These are phyloP conservation scores for Drosophila barbarae DNA, from an alignment of 2,888 invertebrate species.

Conservation along the genomic window DNA sequence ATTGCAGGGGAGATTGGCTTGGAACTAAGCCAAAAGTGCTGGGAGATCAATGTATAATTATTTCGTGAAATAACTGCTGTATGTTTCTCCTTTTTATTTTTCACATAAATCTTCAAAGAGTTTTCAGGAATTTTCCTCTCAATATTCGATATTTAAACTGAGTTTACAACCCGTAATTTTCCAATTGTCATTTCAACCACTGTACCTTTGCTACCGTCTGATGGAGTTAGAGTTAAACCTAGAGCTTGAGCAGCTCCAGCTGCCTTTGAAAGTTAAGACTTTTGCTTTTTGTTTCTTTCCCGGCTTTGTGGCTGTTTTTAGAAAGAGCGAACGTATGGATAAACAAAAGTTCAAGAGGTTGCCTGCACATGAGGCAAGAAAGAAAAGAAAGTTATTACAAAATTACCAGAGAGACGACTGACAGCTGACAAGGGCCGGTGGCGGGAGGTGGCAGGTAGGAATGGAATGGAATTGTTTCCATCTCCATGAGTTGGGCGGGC, in stretches of 20 bases:
- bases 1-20: not conserved
- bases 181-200: constrained; percentile 26
- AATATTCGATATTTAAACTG: not conserved
- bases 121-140: not conserved
- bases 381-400: constrained; percentile 73
- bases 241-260: not conserved
- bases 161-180: not conserved
- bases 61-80: not conserved
- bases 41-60: not conserved
- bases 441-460: constrained; percentile 10
- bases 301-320: constrained; percentile 53
- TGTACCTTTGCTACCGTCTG: constrained; percentile 56
- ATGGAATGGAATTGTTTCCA: constrained; percentile 7
- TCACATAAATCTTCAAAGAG: not conserved
- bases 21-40: not conserved
- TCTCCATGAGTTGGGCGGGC: constrained; percentile 22
- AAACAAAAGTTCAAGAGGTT: constrained; percentile 68
- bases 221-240: constrained; percentile 7
- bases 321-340: constrained; percentile 60
- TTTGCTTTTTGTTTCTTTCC: constrained; percentile 47
- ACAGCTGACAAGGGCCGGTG: constrained; percentile 57
- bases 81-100: not conserved
- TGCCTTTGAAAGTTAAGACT: constrained; percentile 62
- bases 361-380: constrained; percentile 62
- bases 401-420: constrained; percentile 53